These are phyloP conservation scores for Myotis planiceps DNA, from an alignment of 2,797 vertebrate genomes.

Conservation along the genomic window DNA sequence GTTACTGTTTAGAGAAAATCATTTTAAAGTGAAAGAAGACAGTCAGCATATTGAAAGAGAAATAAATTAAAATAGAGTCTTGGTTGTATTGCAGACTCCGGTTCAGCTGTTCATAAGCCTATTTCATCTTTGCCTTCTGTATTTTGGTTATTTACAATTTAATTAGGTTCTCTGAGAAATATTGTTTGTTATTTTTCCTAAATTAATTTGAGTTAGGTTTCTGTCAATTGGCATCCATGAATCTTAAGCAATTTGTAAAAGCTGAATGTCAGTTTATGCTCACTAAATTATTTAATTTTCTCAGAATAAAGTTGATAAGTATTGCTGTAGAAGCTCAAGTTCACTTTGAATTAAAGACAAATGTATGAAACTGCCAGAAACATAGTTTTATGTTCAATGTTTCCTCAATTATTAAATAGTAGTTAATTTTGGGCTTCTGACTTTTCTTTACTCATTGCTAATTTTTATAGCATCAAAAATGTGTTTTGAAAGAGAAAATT, in stretches of 20 bases:
- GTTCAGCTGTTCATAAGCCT: background rate
- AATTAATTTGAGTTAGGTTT: background rate
- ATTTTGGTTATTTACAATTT: background rate
- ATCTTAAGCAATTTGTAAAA: background rate
- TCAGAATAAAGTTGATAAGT: background rate
- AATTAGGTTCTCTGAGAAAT: background rate
- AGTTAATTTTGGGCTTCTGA: background rate
- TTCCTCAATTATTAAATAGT: background rate
- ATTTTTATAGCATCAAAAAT: background rate
- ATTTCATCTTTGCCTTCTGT: background rate
- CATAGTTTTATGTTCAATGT: background rate
- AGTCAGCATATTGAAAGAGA: background rate
- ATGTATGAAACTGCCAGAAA: background rate
- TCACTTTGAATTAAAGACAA: background rate
- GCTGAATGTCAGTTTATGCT: background rate
- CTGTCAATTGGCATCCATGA: background rate
- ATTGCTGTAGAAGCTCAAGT: background rate
- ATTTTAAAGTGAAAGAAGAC: background rate
- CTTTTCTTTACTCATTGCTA: background rate
- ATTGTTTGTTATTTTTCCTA: background rate
- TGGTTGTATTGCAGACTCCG: background rate
- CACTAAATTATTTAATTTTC: conserved; percentile 29
- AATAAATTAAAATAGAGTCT: background rate
- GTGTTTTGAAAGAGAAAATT: conserved; percentile 1
- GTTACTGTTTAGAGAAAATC: background rate